phyloP scores from a whole-genome alignment of 2,888 invertebrate genomes.

The Nomada fabriciana region DNA sequence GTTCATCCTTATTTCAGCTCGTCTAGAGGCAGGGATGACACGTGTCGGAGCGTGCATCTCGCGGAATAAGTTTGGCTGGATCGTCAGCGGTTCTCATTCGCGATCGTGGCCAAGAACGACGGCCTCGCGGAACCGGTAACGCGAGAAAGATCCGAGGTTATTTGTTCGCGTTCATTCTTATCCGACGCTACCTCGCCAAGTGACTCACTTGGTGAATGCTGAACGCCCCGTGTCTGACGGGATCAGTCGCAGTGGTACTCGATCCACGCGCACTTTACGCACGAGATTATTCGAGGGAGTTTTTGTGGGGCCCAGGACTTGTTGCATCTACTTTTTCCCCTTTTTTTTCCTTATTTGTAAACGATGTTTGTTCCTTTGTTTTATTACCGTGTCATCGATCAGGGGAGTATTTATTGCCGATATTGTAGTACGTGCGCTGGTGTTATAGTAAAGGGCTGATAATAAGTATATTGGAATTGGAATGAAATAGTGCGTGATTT shows the following conservation, averaged over 20 bases:
- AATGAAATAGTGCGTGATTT: too few relatives aligned
- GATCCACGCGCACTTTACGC: constrained; percentile 18
- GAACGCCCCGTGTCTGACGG: constrained; percentile 58
- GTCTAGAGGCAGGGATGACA: constrained; percentile 50
- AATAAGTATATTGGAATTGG: too few relatives aligned
- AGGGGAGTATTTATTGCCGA: too few relatives aligned
- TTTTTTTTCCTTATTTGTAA: not conserved
- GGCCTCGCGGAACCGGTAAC: constrained; percentile 37
- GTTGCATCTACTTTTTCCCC: too few relatives aligned
- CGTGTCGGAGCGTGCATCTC: constrained; percentile 52
- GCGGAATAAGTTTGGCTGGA: constrained; percentile 53
- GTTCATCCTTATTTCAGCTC: constrained; percentile 51
- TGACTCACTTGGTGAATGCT: constrained; percentile 70
- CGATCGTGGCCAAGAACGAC: not conserved
- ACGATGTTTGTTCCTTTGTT: too few relatives aligned
- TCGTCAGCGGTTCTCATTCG: constrained; percentile 61
- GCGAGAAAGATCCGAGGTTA: constrained; percentile 66
- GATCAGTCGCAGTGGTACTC: constrained; percentile 68
- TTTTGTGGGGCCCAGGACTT: not conserved
- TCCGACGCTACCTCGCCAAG: constrained; percentile 63
- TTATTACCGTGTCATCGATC: too few relatives aligned
- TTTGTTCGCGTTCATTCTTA: constrained; percentile 72
- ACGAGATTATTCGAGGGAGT: not conserved
- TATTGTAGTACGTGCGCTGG: too few relatives aligned
- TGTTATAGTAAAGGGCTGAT: too few relatives aligned